These are phyloP conservation scores for Eucidaris tribuloides DNA, from an alignment of 35 echinoderm and acorn worm species.

Conservation along the genomic window DNA sequence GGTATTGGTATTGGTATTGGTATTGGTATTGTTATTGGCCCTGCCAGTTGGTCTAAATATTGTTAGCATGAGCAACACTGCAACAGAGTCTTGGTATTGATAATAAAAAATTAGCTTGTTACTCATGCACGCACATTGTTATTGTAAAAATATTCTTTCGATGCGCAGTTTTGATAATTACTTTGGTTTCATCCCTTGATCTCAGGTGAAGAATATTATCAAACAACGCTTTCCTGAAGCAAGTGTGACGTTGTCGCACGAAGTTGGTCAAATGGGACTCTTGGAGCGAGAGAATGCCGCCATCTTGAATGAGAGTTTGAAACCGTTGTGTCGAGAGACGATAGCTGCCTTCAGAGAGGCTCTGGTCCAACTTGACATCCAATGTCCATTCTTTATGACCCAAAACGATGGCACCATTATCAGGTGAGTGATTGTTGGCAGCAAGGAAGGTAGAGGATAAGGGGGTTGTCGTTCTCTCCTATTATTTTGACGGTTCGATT, in stretches of 20 bases:
- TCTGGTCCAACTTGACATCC: constrained; percentile 50
- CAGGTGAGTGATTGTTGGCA: constrained; percentile 51
- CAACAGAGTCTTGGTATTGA: no score
- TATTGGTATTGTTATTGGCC: no score
- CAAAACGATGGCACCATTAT: constrained; percentile 93
- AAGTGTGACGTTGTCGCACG: constrained; percentile 72
- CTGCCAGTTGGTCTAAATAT: no score
- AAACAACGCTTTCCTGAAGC: constrained; percentile 34
- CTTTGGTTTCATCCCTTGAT: background rate
- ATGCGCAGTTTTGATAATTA: background rate
- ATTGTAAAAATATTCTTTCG: background rate
- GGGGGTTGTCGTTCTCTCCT: no score
- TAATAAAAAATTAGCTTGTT: no score
- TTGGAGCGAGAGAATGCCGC: constrained; percentile 92
- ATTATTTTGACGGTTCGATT: no score
- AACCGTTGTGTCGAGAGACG: constrained; percentile 72
- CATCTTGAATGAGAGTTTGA: constrained; percentile 85
- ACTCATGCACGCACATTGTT: background rate
- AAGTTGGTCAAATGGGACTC: constrained; percentile 74
- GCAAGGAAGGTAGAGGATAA: no score
- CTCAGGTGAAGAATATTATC: constrained; percentile 63
- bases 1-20: no score
- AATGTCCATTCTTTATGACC: constrained; percentile 87
- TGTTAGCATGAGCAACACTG: no score
- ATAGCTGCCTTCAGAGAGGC: constrained; percentile 49